A percentile compares a stretch with the other conserved stretches of the same genome.
Conservation (phyloP, 2,113 vertebrate species). For the human region DNA sequence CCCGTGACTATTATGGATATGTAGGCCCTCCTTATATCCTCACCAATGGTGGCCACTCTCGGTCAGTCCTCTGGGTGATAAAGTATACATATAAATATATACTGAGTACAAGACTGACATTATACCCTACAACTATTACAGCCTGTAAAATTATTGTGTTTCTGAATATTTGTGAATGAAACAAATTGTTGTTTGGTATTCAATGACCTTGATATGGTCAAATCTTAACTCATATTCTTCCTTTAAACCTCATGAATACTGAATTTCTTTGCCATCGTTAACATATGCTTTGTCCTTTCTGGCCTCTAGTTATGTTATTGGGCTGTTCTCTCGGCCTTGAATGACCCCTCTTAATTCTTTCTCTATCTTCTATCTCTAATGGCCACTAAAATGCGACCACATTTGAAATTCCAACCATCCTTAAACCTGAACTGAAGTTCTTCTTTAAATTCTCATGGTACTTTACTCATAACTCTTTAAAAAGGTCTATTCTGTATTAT, state of each 20-base stretch:
- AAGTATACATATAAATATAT: not conserved
- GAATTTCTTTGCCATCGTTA: not conserved
- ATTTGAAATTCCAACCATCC: not conserved
- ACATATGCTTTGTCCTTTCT: not conserved
- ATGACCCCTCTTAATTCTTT: not conserved
- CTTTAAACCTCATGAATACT: not conserved
- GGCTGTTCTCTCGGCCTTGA: not conserved
- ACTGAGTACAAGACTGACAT: not conserved
- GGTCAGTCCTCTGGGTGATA: not conserved
- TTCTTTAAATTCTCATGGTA: not conserved
- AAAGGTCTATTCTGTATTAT: not conserved
- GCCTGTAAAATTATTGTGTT: not conserved
- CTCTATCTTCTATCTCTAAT: not conserved
- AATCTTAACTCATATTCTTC: not conserved
- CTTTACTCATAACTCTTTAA: not conserved
- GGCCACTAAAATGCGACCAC: not conserved
- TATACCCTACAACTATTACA: not conserved
- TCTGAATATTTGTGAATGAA: not conserved
- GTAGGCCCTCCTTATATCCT: too few species aligned
- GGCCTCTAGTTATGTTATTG: not conserved
- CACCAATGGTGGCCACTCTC: not conserved
- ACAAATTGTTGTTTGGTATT: not conserved
- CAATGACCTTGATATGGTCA: not conserved
- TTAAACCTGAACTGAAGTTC: not conserved
- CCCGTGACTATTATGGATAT: not conserved